Percentiles rank a stretch among this genome's conserved stretches.
phyloP scores from a whole-genome alignment of 1,140 invertebrate species.

The Papilio machaon region DNA sequence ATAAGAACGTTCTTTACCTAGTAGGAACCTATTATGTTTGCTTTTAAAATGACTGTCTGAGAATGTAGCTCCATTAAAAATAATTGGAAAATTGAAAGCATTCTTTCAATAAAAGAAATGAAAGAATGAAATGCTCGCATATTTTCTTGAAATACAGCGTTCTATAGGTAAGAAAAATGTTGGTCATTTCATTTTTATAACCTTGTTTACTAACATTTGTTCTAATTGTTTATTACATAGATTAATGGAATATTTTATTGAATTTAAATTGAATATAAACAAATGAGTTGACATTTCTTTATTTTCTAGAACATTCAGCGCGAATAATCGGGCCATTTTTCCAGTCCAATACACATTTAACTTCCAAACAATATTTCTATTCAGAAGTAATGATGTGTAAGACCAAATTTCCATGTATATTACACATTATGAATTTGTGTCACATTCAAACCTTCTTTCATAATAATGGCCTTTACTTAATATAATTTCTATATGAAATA shows the following conservation, averaged over 20 bases:
- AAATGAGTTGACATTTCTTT: not conserved
- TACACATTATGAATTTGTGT: slow-evolving; percentile 24
- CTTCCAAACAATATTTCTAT: slow-evolving; percentile 21
- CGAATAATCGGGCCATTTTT: slow-evolving; percentile 5
- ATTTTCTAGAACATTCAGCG: not conserved
- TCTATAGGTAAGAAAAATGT: not conserved
- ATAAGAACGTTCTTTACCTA: not conserved
- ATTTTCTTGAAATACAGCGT: not conserved
- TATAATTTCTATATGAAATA: not conserved
- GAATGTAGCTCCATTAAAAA: not conserved
- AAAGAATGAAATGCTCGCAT: not conserved
- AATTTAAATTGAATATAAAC: not conserved
- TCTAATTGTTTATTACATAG: not conserved
- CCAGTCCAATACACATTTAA: slow-evolving; percentile 2
- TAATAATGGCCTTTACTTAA: slow-evolving; percentile 4
- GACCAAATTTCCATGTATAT: slow-evolving; percentile 30
- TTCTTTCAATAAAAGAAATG: not conserved
- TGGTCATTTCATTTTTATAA: not conserved
- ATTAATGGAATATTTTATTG: not conserved
- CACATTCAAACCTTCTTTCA: slow-evolving; percentile 13
- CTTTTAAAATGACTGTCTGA: not conserved
- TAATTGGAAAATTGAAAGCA: not conserved
- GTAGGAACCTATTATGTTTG: not conserved
- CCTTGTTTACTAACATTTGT: not conserved
- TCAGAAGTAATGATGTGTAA: slow-evolving; percentile 22